These are phyloP conservation scores for Pempheris klunzingeri DNA, from an alignment of 2,797 vertebrate genomes.

Conservation along the genomic window DNA sequence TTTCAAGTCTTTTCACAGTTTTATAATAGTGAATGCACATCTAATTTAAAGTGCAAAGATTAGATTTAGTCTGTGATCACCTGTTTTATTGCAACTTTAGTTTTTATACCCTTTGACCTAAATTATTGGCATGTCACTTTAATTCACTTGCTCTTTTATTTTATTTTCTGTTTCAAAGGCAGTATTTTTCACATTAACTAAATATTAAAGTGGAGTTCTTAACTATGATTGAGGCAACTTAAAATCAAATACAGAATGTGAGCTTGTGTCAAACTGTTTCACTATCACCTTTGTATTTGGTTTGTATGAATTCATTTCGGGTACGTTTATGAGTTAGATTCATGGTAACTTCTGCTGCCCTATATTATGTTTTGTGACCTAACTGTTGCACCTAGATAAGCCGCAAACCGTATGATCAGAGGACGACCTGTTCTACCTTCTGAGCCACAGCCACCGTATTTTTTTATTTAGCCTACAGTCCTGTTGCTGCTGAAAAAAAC, in stretches of 20 bases:
- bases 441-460: no score
- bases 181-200: neutral
- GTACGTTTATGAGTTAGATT: neutral
- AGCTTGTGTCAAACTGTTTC: neutral
- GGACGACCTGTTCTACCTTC: no score
- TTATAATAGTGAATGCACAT: neutral
- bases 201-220: neutral
- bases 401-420: no score
- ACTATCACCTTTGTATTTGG: neutral
- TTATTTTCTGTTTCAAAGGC: neutral
- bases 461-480: slow-evolving; percentile 8
- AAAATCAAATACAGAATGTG: neutral
- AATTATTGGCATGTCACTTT: neutral
- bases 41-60: slow-evolving; percentile 30
- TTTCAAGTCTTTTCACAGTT: neutral
- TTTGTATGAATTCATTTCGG: neutral
- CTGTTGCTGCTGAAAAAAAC: neutral
- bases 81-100: slow-evolving; percentile 35
- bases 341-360: neutral
- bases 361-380: neutral
- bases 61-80: neutral
- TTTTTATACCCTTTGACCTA: slow-evolving; percentile 18
- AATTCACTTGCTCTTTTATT: neutral
- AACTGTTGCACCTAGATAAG: neutral
- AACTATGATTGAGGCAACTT: neutral